phyloP scores from a whole-genome alignment of 2,888 invertebrate genomes.

The Yponomeuta malinellus region DNA sequence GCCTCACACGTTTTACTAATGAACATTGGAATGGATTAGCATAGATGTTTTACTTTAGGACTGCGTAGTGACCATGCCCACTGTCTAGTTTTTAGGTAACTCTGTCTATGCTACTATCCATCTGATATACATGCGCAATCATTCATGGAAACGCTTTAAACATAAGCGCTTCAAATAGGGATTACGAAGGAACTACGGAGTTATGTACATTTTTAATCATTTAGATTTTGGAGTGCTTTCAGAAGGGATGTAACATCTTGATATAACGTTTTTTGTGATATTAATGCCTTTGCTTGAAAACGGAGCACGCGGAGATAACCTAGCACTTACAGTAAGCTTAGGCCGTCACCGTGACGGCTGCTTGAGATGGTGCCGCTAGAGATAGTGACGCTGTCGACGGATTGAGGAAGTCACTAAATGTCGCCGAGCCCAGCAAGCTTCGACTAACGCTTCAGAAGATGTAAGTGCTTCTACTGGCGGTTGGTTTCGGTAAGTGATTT shows the following conservation, averaged over 20 bases:
- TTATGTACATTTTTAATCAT: slow-evolving; percentile 34
- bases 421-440: slow-evolving; percentile 69
- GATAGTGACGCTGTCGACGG: slow-evolving; percentile 59
- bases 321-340: slow-evolving; percentile 76
- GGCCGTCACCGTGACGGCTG: slow-evolving; percentile 62
- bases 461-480: slow-evolving; percentile 63
- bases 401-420: slow-evolving; percentile 65
- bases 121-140: slow-evolving; percentile 10
- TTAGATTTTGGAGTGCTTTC: slow-evolving; percentile 57
- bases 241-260: slow-evolving; percentile 60
- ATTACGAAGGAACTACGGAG: slow-evolving; percentile 32
- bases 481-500: slow-evolving; percentile 57
- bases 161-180: slow-evolving; percentile 45
- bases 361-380: slow-evolving; percentile 63
- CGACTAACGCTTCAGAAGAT: slow-evolving; percentile 74
- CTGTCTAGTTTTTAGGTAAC: slow-evolving; percentile 45
- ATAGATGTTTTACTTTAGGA: slow-evolving; percentile 47
- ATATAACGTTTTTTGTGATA: slow-evolving; percentile 63
- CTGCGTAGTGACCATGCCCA: slow-evolving; percentile 66
- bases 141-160: slow-evolving; percentile 57
- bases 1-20: slow-evolving; percentile 70
- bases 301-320: slow-evolving; percentile 75
- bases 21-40: slow-evolving; percentile 42
- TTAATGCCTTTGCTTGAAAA: slow-evolving; percentile 71
- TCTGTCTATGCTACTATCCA: slow-evolving; percentile 32